Evolutionary conservation across 2,888 invertebrate species (phyloP).

Genomic region (Nephrocerus scutellatus): DNA sequence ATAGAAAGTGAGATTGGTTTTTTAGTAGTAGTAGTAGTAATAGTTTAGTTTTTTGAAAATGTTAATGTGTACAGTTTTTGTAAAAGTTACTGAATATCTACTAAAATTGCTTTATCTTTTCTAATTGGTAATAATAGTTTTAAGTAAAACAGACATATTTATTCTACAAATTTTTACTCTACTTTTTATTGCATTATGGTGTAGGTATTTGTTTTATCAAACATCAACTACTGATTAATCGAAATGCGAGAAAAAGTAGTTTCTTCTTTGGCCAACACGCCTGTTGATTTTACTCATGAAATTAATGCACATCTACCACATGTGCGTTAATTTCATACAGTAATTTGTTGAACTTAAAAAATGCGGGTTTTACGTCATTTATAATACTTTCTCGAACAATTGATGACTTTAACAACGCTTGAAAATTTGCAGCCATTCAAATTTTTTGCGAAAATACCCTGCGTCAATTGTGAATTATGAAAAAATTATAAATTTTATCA

Average conservation of each 20-base stretch:
- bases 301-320: too few relatives aligned
- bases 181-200: constrained; percentile 7
- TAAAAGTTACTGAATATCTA: too few relatives aligned
- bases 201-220: constrained; percentile 9
- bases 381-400: neutral
- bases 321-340: constrained; percentile 12
- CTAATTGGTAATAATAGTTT: too few relatives aligned
- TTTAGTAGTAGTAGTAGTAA: too few relatives aligned
- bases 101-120: too few relatives aligned
- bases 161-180: too few relatives aligned
- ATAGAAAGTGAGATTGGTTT: too few relatives aligned
- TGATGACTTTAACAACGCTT: constrained; percentile 19
- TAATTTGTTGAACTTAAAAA: constrained; percentile 4
- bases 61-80: too few relatives aligned
- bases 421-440: constrained; percentile 49
- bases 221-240: constrained; percentile 5
- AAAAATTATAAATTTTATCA: constrained; percentile 16
- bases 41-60: constrained; percentile 1
- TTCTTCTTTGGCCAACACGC: constrained; percentile 9
- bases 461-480: constrained; percentile 1
- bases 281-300: neutral
- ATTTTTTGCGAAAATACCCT: constrained; percentile 31
- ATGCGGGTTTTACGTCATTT: constrained; percentile 31
- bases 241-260: constrained; percentile 25
- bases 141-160: too few relatives aligned